Conservation (phyloP, 1,140 invertebrate genomes). For the Achatina immaculata region DNA sequence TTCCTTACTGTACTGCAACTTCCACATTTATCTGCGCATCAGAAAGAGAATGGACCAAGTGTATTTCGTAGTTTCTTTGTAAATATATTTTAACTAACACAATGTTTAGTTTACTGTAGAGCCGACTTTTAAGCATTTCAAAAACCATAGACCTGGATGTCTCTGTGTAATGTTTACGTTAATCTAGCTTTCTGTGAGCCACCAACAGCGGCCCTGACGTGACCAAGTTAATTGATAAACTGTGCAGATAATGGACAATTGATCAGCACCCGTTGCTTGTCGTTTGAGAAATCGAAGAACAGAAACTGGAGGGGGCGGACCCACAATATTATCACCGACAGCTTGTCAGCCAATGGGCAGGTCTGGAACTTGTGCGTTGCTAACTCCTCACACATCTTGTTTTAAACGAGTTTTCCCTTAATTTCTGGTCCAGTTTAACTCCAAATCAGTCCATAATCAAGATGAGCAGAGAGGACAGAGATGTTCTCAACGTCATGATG, state of each 20-base stretch:
- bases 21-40: no score
- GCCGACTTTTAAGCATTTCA: no score
- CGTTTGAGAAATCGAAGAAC: neutral
- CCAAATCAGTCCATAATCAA: slow-evolving; percentile 33
- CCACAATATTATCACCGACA: neutral
- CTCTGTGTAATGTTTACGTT: no score
- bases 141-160: no score
- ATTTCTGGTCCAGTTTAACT: slow-evolving; percentile 27
- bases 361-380: neutral
- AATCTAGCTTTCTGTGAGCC: no score
- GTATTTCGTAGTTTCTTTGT: no score
- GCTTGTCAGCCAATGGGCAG: neutral
- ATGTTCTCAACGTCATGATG: slow-evolving; percentile 22
- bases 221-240: no score
- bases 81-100: no score
- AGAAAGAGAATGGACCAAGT: no score
- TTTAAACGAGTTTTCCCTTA: slow-evolving; percentile 35
- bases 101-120: no score
- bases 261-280: neutral
- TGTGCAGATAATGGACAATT: neutral
- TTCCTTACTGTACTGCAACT: no score
- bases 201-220: no score
- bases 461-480: slow-evolving; percentile 35
- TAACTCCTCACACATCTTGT: neutral
- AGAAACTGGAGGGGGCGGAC: neutral